Evolutionary conservation across 2,113 vertebrate species (phyloP).

Genomic region (Archocentrus centrarchus): DNA sequence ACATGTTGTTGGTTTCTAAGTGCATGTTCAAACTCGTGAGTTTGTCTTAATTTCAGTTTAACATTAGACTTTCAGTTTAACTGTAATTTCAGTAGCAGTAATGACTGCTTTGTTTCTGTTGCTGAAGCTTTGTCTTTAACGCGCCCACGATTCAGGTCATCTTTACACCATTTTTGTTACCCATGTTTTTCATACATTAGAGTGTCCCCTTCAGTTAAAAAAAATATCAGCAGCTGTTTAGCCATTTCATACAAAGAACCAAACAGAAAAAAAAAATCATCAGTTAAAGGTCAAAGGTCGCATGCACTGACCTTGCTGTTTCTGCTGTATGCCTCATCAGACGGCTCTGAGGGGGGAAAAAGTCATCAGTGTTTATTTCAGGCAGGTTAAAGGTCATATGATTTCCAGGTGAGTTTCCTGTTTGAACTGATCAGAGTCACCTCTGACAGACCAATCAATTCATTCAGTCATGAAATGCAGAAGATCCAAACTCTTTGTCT

Average conservation of each 20-base stretch:
- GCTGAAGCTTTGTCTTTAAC: too few species aligned
- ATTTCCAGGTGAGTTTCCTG: neutral
- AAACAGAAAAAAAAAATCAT: neutral
- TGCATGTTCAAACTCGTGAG: too few species aligned
- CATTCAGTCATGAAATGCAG: too few species aligned
- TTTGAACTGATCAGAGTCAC: neutral
- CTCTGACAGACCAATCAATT: too few species aligned
- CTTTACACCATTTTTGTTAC: too few species aligned
- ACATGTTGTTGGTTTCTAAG: too few species aligned
- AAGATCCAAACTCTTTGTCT: too few species aligned
- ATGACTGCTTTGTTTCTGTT: too few species aligned
- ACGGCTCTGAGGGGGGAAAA: neutral
- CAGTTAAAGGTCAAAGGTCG: neutral
- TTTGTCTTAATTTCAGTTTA: too few species aligned
- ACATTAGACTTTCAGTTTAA: too few species aligned
- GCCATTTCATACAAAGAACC: neutral
- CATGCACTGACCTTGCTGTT: constrained; percentile 54
- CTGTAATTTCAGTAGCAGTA: too few species aligned
- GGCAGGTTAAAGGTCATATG: neutral
- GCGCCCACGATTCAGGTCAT: too few species aligned
- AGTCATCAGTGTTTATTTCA: neutral
- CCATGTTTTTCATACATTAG: neutral
- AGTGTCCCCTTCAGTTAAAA: neutral
- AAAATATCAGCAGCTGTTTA: fast-evolving
- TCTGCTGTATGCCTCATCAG: constrained; percentile 36